phyloP scores from a whole-genome alignment of 2,888 invertebrate species.

The Dynastes grantii region DNA sequence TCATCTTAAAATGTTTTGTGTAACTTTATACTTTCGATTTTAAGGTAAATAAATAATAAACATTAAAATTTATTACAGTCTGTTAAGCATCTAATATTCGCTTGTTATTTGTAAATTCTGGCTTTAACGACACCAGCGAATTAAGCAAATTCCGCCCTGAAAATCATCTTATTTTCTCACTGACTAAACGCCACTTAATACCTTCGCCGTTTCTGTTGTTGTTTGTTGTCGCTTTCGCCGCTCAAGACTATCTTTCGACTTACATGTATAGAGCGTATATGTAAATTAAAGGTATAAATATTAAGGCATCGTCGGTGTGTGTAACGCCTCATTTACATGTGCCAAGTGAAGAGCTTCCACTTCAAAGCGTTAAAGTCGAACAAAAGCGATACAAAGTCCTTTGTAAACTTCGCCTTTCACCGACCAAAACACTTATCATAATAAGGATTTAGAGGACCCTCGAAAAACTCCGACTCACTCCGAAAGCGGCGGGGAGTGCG shows the following conservation, averaged over 20 bases:
- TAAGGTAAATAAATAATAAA: too few species aligned
- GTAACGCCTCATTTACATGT: slow-evolving; percentile 33
- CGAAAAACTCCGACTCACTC: slow-evolving; percentile 7
- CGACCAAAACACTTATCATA: slow-evolving; percentile 44
- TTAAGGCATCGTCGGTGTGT: slow-evolving; percentile 34
- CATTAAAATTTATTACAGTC: too few species aligned
- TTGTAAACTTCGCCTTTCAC: slow-evolving; percentile 45
- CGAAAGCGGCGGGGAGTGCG: background rate
- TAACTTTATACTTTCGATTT: too few species aligned
- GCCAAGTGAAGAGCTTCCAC: slow-evolving; percentile 29
- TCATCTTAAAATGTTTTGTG: too few species aligned
- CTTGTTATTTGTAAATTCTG: too few species aligned
- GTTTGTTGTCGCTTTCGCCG: background rate
- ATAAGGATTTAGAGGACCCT: slow-evolving; percentile 40
- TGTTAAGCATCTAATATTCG: too few species aligned
- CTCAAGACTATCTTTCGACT: slow-evolving; percentile 5
- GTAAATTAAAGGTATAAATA: slow-evolving; percentile 35
- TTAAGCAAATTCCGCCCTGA: background rate
- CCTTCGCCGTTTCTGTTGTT: background rate
- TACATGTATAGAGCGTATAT: slow-evolving; percentile 19
- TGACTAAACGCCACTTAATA: slow-evolving; percentile 12
- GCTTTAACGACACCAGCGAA: background rate
- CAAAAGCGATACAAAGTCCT: slow-evolving; percentile 40
- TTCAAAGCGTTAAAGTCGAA: slow-evolving; percentile 31
- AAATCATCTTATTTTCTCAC: background rate